Percentiles rank a stretch among this genome's conserved stretches.
Evolutionary conservation across 2,113 vertebrate species (phyloP).

Genomic region (Pundamilia nyererei): DNA sequence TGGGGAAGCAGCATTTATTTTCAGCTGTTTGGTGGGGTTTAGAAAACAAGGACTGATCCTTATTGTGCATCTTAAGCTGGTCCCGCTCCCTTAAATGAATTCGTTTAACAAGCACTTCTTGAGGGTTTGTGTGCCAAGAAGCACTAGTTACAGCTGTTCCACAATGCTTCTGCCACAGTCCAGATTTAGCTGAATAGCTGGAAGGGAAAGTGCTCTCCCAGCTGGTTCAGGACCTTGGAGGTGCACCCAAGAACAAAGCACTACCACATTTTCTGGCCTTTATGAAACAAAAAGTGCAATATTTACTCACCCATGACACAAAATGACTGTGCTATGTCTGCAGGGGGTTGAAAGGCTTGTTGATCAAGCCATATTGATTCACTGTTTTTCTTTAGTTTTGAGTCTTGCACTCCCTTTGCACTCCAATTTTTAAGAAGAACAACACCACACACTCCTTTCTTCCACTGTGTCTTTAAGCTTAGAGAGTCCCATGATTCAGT

Average conservation of each 20-base stretch:
- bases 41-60: conserved; percentile 29
- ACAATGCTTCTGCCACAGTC: conserved; percentile 5
- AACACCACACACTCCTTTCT: background rate
- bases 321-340: background rate
- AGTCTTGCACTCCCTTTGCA: background rate
- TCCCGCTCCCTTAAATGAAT: conserved; percentile 19
- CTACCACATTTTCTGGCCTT: background rate
- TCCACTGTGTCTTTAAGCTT: background rate
- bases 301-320: conserved; percentile 7
- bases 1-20: background rate
- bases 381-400: background rate
- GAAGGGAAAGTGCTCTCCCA: conserved; percentile 11
- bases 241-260: background rate
- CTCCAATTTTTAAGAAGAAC: background rate
- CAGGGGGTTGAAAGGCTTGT: background rate
- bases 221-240: conserved; percentile 29
- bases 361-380: conserved; percentile 28
- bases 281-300: conserved; percentile 5
- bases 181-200: conserved; percentile 34
- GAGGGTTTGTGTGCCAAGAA: conserved; percentile 21
- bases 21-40: conserved; percentile 17
- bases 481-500: background rate
- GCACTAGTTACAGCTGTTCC: conserved; percentile 31
- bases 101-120: conserved; percentile 40
- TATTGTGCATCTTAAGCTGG: conserved; percentile 19